Base-by-base conservation (phyloP, 92 coral and sea anemone genomes). In the Epizoanthus stellaris region DNA sequence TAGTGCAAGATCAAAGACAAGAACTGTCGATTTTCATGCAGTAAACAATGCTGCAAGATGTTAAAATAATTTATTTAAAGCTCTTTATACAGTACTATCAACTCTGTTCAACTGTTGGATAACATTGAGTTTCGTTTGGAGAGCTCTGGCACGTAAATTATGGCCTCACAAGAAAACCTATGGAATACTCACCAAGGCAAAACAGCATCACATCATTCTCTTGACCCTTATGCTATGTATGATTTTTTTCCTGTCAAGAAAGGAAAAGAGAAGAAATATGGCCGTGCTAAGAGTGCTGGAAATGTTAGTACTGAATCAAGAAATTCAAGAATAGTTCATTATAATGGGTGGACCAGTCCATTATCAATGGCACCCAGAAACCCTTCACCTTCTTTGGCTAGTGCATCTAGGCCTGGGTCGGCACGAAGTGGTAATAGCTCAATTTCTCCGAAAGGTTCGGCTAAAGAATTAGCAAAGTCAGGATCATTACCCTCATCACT, bases 331-430 rank as follows among this genome's bases (percentile, higher is more conserved):
- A 80, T 69, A 53, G 23, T 11, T 25, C 70, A 30, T 30, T 30
- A 30, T 2, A 30, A 58, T 76, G 81, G 87, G 17, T 91, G 90
- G 75, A 86, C 82, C 6, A 84, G 87, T 20, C 89, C 90, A 16
- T 90, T 87, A 65, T 20, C 70, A 60, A 45, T 80, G 19, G 38
- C 82, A 34, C 73, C 79, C 6, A 86, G 73, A 70, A 85, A 94
- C 74, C 98, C 98, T 10, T 81, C 95, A 4, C 98, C 98, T 60
- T 90, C 98, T 21, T 95, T 91, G 6, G 95, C 86, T 0, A 92
- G 83, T 63, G n/a, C 91, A 6, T 94, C 98, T 16, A 88, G 95
- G 10, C 98, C 98, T 34, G 84, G 84, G 13, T 94, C 98, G 17
- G 87, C 92, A 12, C 90, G 92, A 47, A 94, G 98, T 92, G 91